Conservation (phyloP, 2,797 vertebrate species). For the Anguilla megastoma region DNA sequence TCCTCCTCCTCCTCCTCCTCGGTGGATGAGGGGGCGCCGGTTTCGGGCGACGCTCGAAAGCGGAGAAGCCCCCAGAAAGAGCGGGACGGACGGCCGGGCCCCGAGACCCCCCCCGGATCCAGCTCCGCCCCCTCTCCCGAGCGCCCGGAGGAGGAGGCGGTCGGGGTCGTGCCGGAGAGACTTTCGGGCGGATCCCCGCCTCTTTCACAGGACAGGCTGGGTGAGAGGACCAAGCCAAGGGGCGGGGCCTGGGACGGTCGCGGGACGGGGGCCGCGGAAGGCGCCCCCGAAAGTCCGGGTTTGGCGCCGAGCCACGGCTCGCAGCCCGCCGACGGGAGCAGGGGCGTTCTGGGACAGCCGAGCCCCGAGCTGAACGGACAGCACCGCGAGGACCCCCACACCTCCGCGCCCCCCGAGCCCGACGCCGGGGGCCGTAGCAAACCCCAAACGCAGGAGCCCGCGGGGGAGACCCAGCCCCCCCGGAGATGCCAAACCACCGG, state of each 20-base stretch:
- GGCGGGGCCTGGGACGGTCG: slow-evolving; percentile 29
- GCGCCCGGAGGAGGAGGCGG: slow-evolving; percentile 45
- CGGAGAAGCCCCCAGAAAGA: slow-evolving; percentile 35
- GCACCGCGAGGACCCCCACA: slow-evolving; percentile 72
- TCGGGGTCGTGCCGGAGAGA: slow-evolving; percentile 48
- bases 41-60: slow-evolving; percentile 45
- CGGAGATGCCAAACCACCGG: slow-evolving; percentile 37
- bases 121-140: slow-evolving; percentile 65
- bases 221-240: slow-evolving; percentile 54
- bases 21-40: slow-evolving; percentile 50
- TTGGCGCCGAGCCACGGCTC: slow-evolving; percentile 27
- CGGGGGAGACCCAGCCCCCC: slow-evolving; percentile 43
- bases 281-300: slow-evolving; percentile 45
- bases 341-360: slow-evolving; percentile 39
- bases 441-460: slow-evolving; percentile 36
- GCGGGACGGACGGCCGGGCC: slow-evolving; percentile 55
- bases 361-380: slow-evolving; percentile 77
- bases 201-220: slow-evolving; percentile 22
- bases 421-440: slow-evolving; percentile 49
- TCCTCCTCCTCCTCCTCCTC: slow-evolving; percentile 78
- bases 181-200: slow-evolving; percentile 37
- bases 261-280: slow-evolving; percentile 29
- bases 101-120: slow-evolving; percentile 59
- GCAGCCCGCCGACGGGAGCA: slow-evolving; percentile 32
- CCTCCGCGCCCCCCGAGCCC: slow-evolving; percentile 55